Evolutionary conservation across 1,140 invertebrate species (phyloP).

Genomic region (Drosophila tani): DNA sequence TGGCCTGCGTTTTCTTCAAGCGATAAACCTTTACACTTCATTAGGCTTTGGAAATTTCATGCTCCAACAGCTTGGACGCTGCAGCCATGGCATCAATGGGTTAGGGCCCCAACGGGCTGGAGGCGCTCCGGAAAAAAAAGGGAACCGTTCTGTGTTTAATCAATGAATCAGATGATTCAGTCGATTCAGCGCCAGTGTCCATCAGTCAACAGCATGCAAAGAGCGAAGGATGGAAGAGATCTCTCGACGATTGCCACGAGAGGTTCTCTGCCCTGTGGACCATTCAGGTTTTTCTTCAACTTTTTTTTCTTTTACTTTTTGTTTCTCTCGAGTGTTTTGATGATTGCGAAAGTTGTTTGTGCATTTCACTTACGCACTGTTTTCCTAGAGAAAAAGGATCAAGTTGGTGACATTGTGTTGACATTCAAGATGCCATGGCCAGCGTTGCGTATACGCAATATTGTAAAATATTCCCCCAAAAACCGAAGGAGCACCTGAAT

Average conservation of each 20-base stretch:
- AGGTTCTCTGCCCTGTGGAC: constrained; percentile 19
- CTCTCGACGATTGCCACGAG: constrained; percentile 38
- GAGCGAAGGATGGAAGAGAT: constrained; percentile 1
- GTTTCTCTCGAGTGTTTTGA: constrained; percentile 44
- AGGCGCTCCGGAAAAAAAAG: constrained; percentile 16
- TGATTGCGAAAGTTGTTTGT: constrained; percentile 53
- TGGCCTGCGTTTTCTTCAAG: constrained; percentile 54
- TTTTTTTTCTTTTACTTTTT: neutral
- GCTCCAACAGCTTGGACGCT: constrained; percentile 70
- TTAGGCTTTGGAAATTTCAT: constrained; percentile 79
- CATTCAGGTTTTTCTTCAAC: constrained; percentile 9
- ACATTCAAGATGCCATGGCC: constrained; percentile 53
- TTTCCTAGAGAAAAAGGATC: constrained; percentile 23
- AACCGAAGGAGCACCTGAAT: constrained; percentile 7
- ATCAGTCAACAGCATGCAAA: constrained; percentile 69
- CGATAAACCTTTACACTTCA: constrained; percentile 83
- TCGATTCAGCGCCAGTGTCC: constrained; percentile 63
- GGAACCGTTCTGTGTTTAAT: constrained; percentile 65
- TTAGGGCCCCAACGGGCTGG: constrained; percentile 45
- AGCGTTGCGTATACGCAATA: constrained; percentile 58
- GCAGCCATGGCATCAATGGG: constrained; percentile 61
- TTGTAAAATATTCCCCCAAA: constrained; percentile 40
- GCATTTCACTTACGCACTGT: constrained; percentile 60
- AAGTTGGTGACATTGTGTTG: constrained; percentile 58
- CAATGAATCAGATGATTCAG: constrained; percentile 78